Percentiles rank a stretch among this genome's conserved stretches.
Conservation (phyloP, 2,888 invertebrate genomes). For the Chaetogeoica ovagalla region DNA sequence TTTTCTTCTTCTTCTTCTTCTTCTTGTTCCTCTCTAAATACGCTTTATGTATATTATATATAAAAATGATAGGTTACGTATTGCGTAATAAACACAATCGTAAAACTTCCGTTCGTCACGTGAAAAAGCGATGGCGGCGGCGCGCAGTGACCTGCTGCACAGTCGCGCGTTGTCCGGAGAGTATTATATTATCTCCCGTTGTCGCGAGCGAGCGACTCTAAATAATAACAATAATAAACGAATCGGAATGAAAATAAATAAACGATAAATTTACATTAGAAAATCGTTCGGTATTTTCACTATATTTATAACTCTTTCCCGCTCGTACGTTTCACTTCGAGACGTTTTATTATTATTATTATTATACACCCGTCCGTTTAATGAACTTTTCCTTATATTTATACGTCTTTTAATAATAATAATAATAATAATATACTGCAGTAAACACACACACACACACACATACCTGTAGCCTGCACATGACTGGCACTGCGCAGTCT, state of each 20-base stretch:
- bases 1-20: too few relatives aligned
- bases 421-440: too few relatives aligned
- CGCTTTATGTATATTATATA: constrained; percentile 17
- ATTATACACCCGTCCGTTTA: constrained; percentile 32
- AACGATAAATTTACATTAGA: constrained; percentile 41
- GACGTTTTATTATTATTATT: constrained; percentile 12
- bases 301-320: background rate
- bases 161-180: constrained; percentile 23
- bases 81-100: constrained; percentile 14
- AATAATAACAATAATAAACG: background rate
- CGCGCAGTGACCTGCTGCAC: constrained; percentile 34
- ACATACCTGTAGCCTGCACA: background rate
- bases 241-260: background rate
- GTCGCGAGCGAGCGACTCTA: constrained; percentile 25
- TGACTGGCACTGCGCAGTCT: constrained; percentile 4
- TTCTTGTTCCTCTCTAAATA: background rate
- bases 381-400: constrained; percentile 33
- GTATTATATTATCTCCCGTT: background rate
- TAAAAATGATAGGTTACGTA: background rate
- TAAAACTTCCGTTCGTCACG: constrained; percentile 52
- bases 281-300: constrained; percentile 41
- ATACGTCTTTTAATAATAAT: too few relatives aligned
- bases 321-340: background rate
- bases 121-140: constrained; percentile 24
- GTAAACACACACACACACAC: too few relatives aligned